These are phyloP conservation scores for Rhea pennata DNA, from an alignment of 2,113 vertebrate species.

Conservation along the genomic window DNA sequence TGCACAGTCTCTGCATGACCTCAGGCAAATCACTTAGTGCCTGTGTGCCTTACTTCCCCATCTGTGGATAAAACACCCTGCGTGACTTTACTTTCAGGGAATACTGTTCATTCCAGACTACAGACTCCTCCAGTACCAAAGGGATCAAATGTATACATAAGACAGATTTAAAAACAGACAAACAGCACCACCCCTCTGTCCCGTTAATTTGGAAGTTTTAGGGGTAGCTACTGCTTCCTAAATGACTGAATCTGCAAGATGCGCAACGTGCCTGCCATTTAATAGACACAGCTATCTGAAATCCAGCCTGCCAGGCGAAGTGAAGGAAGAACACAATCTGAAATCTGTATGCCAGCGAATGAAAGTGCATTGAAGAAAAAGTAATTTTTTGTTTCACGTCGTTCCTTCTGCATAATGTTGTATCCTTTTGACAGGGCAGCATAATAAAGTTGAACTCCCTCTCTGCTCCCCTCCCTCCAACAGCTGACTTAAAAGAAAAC, in stretches of 20 bases:
- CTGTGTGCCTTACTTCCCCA: background rate
- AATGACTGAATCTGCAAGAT: background rate
- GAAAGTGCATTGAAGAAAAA: conserved; percentile 37
- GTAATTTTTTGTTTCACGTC: conserved; percentile 71
- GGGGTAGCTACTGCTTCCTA: background rate
- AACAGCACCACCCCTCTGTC: background rate
- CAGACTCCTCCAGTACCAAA: background rate
- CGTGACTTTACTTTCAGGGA: background rate
- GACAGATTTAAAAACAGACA: background rate
- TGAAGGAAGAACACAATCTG: background rate
- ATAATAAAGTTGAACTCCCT: conserved; percentile 70
- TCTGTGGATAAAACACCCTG: background rate
- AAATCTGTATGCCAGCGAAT: conserved; percentile 22
- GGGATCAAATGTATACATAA: background rate
- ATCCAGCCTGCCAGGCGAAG: background rate
- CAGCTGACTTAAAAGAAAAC: conserved; percentile 71
- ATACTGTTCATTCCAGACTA: background rate
- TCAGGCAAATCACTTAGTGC: background rate
- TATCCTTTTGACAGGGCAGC: conserved; percentile 72
- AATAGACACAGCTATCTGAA: background rate
- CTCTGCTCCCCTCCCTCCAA: conserved; percentile 51
- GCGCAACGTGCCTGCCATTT: background rate
- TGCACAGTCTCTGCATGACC: background rate
- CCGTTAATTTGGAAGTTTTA: background rate
- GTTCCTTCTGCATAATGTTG: conserved; percentile 70